phyloP scores from a whole-genome alignment of 2,113 vertebrate genomes.

The Microtus montanus region DNA sequence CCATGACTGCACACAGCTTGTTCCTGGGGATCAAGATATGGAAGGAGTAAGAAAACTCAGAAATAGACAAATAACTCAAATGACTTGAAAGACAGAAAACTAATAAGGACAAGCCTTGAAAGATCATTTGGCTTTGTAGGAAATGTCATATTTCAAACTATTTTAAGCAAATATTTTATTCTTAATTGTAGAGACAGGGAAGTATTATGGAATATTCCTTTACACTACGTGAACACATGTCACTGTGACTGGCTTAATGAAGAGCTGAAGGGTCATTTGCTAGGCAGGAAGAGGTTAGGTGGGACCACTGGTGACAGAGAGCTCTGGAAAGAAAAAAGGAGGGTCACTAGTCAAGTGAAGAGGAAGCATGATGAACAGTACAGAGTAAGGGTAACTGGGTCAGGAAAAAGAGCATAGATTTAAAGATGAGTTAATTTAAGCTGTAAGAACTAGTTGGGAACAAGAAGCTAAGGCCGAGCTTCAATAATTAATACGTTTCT shows the following conservation, averaged over 20 bases:
- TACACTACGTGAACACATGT: background rate
- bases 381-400: background rate
- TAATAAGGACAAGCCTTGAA: background rate
- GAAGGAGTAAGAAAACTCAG: background rate
- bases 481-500: background rate
- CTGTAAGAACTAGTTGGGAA: background rate
- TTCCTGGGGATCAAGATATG: slow-evolving; percentile 28
- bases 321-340: background rate
- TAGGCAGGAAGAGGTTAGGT: background rate
- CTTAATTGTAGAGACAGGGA: background rate
- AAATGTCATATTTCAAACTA: slow-evolving; percentile 11
- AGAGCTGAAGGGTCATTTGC: background rate
- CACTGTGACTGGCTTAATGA: background rate
- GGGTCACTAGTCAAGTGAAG: background rate
- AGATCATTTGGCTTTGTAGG: slow-evolving; percentile 9
- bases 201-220: background rate
- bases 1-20: background rate
- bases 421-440: background rate
- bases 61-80: background rate
- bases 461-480: background rate
- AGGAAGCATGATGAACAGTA: background rate
- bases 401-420: background rate
- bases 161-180: background rate
- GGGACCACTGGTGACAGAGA: background rate
- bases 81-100: slow-evolving; percentile 31